Evolutionary conservation across 2,113 vertebrate species (phyloP).

Genomic region (Entelurus aequoreus): DNA sequence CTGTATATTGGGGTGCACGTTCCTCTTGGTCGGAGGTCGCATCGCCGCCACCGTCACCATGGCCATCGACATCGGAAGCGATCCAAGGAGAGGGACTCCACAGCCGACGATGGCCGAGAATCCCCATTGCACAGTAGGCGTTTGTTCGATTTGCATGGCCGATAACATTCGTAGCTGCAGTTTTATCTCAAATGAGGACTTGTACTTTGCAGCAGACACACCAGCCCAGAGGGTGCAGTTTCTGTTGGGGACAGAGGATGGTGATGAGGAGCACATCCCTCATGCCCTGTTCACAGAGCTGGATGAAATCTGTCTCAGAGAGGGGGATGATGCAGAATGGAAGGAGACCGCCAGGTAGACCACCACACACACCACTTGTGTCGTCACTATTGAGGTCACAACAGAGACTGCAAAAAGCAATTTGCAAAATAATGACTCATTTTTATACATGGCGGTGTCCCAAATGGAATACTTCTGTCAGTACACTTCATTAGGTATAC

Average conservation of each 20-base stretch:
- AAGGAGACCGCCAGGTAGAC: slow-evolving; percentile 92
- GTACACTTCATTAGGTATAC: no score
- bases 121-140: slow-evolving; percentile 90
- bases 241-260: slow-evolving; percentile 95
- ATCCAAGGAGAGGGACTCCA: slow-evolving; percentile 90
- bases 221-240: slow-evolving; percentile 98
- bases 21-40: slow-evolving; percentile 89
- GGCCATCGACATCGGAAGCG: slow-evolving; percentile 95
- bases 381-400: neutral
- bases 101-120: slow-evolving; percentile 88
- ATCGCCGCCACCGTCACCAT: slow-evolving; percentile 91
- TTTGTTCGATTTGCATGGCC: neutral
- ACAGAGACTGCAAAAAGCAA: no score
- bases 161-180: neutral
- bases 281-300: slow-evolving; percentile 97
- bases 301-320: slow-evolving; percentile 94
- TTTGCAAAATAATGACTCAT: no score
- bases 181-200: neutral
- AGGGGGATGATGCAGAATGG: slow-evolving; percentile 96
- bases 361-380: neutral
- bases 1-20: slow-evolving; percentile 97
- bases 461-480: no score
- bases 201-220: slow-evolving; percentile 74
- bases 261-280: slow-evolving; percentile 95
- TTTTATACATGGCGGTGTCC: no score